Evolutionary conservation across 2,797 vertebrate species (phyloP), one percentile per base, ranked within the genome.

Genomic region (Melanotaenia parkinsoni): DNA sequence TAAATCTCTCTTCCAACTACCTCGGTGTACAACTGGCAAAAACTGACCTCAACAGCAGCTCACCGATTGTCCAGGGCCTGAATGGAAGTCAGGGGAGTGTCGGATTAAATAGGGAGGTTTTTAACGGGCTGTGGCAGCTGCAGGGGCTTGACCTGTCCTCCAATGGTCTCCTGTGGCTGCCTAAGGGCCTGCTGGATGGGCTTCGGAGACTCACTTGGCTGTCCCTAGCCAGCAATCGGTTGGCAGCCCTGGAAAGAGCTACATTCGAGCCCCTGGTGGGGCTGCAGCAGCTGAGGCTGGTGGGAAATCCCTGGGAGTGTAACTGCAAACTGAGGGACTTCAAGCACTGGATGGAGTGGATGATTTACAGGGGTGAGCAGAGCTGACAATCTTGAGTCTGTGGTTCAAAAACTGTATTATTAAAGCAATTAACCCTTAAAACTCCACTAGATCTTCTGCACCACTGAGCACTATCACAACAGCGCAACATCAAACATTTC

Each of bases 301-400:
- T 94, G 5, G 97, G 96, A 33, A 99, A 99, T 74, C 96, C 95
- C 53, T 99, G 98, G 98, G 96, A 96, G 63, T 99, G 98, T 0
- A 96, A 96, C 90, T 99, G 98, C 90, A 96, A 94, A 80, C 92
- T 99, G 64, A 93, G 96, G 20, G 96, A 96, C 68, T 97, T 99
- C 93, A 98, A 97, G 85, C 95, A 97, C 90, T 98, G 97, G 97
- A 95, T 99, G 92, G 98, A 99, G 88, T 99, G 97, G 98, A 93
- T 98, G 88, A 94, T 96, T 66, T 99, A 97, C 86, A 92, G 96
- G 61, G 94, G 94, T 94, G 81, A 92, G 92, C 67, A 24, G 56
- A 4, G 56, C 57, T 63, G 50, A 57, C 26, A 68, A 50, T 50
- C n/a, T 40, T 18, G 45, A 20, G 18, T n/a, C 16, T 9, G 20